Base-by-base conservation (phyloP, 2,888 invertebrate genomes). In the Lasioglossum malachurum region DNA sequence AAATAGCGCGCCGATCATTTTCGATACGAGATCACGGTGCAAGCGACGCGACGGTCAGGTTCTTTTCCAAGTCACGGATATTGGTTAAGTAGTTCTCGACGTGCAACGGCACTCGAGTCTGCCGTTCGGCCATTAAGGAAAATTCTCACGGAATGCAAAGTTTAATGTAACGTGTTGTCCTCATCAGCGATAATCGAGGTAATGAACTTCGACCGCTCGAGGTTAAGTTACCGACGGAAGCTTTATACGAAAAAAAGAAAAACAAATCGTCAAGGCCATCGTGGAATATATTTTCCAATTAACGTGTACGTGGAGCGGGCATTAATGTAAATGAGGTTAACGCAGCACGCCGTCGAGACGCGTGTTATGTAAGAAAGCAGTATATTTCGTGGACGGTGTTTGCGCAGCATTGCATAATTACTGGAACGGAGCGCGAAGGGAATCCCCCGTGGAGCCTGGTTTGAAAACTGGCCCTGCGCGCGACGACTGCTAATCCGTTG, bases 401-500 rank as follows among this genome's bases (percentile, higher is more conserved):
- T 16, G 8, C 31, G 69, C 8, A 16, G 19, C 38, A 35, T 81
- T 87, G 79, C 60, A 64, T 64, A 85, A 85, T 82, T 69, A 60
- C 49, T 53, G 60, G 74, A 82, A 75, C 41, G 14, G 35, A 14
- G 46, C 19, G 16, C 19, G 27, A 41, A 27, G 19, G 31, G 44
- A 69, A 49, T 71, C n/a, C 41, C 49, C 46, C 57, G 19, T 46
- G 41, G 35, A 76, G 27, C 7, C 16, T 53, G 67, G 76, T 86
- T 73, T 73, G 60, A 78, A 71, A 87, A 74, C 74, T 31, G 83
- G 41, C 67, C 76, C 49, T 38, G 76, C 35, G 46, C 71, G 57
- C 44, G 64, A 60, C 64, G 78, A 83, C 73, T 77, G 86, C 46
- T 75, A 81, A 83, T 83, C 76, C 10, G 78, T 12, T n/a, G 69